Evolutionary conservation across 2,888 invertebrate species (phyloP), one percentile per base, ranked within the genome.

Genomic region (Homarus gammarus): DNA sequence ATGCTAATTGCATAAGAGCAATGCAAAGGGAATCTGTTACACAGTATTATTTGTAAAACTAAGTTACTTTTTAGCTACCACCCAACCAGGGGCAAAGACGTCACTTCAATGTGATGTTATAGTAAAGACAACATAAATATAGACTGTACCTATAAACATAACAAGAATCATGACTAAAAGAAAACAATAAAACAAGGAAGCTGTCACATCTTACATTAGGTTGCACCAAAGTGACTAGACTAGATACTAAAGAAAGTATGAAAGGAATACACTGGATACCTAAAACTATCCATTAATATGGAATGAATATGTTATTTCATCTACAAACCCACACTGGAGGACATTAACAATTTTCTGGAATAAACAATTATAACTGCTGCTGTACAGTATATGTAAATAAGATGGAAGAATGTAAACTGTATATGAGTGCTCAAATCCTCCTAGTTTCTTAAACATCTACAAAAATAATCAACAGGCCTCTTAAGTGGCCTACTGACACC

Each of bases 181-280:
- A 70, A 70, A 70, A 27, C 15, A n/a, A 0, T 70, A 70, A 31
- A 27, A 22, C n/a, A n/a, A n/a, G n/a, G 36, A 33, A 36, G 70
- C 27, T 38, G 2, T 33, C 38, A 12, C 18, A 36, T 33, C 15
- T 40, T 56, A 73, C 22, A 18, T 22, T 40, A 73, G 36, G 36
- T 73, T 73, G 73, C 73, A 73, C 73, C 73, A 36, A 73, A 73
- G 40, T 73, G 73, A 73, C 73, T 73, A 73, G 73, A 73, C 70
- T 36, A n/a, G 70, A 70, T 36, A 73, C 31, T 33, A 70, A 70
- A 33, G 36, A 36, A 38, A 73, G 15, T 27, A 73, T 40, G 15
- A 10, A 36, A 33, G 38, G 38, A 38, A 73, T 36, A 36, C 8
- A 36, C 33, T 8, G 40, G 36, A 73, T 10, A 33, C 10, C 12